Base-by-base conservation (phyloP, 2,888 invertebrate species). In the Leptinotarsa haldemani region DNA sequence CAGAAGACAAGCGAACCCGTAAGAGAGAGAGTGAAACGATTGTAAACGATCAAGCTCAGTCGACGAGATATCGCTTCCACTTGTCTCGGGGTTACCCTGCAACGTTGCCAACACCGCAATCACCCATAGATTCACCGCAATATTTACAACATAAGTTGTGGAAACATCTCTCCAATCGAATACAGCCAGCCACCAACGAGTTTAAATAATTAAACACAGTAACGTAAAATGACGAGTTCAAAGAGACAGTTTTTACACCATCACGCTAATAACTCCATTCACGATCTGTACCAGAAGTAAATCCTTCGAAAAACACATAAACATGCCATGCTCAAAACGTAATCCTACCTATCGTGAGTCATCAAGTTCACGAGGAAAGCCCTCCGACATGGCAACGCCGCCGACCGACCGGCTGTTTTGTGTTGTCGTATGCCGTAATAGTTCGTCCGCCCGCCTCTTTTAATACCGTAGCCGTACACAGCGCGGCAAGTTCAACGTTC, bases 401-500 rank as follows among this genome's bases (percentile, higher is more conserved):
- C 73, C 53, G 52, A 64, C 73, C 80, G 77, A 78, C 80, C 79
- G 79, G 78, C 79, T 80, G 80, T 77, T 78, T 74, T 71, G 65
- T 75, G 77, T 77, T 76, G 73, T 77, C 75, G 75, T 79, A 76
- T 80, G 80, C 79, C 79, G 79, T 80, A 80, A 80, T 79, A 77
- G 79, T 61, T 74, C 71, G 75, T 64, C 70, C 74, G 74, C 73
- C 77, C 74, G 77, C 73, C 76, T 71, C 76, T 76, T 69, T 76
- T 74, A 74, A 77, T 71, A 73, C 71, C 71, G 74, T 74, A 71
- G 69, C 65, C 70, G 68, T 72, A 40, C 40, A 52, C 7, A 50
- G 75, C 77, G 79, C 78, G 77, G 77, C 79, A 80, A 84, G 85
- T 85, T 85, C 85, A 85, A 84, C 82, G 85, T 80, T 84, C 85